A percentile compares a stretch with the other conserved stretches of the same genome.
These are phyloP conservation scores for Brenthis hecate DNA, from an alignment of 2,888 invertebrate genomes.

Conservation along the genomic window DNA sequence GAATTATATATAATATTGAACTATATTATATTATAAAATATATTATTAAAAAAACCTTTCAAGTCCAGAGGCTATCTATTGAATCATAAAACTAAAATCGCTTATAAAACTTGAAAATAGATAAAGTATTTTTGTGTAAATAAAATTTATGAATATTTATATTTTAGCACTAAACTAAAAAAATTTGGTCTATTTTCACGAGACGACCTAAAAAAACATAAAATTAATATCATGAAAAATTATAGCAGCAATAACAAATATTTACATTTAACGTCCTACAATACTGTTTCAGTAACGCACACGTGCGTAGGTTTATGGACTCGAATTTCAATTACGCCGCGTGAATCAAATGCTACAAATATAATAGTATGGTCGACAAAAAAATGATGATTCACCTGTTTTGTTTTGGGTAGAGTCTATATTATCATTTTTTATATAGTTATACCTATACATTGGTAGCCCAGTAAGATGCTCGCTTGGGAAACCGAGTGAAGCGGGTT, in stretches of 20 bases:
- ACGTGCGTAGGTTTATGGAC: slow-evolving; percentile 28
- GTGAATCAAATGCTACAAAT: slow-evolving; percentile 31
- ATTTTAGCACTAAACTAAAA: neutral
- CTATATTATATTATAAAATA: no score
- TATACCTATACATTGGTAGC: neutral
- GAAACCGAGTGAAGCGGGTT: no score
- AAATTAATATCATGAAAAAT: slow-evolving; percentile 20
- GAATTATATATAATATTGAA: no score
- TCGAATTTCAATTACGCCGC: slow-evolving; percentile 30
- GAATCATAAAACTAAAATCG: no score
- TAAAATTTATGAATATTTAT: neutral
- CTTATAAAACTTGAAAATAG: no score
- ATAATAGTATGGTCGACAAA: slow-evolving; percentile 23
- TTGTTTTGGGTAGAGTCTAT: neutral
- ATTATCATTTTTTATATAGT: neutral
- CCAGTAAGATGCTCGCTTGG: no score
- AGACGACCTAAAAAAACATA: slow-evolving; percentile 17
- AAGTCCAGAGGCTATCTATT: no score
- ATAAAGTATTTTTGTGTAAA: no score
- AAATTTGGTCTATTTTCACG: neutral
- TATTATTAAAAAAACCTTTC: no score
- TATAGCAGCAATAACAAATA: slow-evolving; percentile 19
- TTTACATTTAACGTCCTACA: slow-evolving; percentile 11
- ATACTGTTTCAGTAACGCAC: slow-evolving; percentile 27
- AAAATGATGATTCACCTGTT: neutral